Percentiles rank a stretch among this genome's conserved stretches.
These are phyloP conservation scores for Centropyge bicolor DNA, from an alignment of 2,797 vertebrate genomes.

Conservation along the genomic window DNA sequence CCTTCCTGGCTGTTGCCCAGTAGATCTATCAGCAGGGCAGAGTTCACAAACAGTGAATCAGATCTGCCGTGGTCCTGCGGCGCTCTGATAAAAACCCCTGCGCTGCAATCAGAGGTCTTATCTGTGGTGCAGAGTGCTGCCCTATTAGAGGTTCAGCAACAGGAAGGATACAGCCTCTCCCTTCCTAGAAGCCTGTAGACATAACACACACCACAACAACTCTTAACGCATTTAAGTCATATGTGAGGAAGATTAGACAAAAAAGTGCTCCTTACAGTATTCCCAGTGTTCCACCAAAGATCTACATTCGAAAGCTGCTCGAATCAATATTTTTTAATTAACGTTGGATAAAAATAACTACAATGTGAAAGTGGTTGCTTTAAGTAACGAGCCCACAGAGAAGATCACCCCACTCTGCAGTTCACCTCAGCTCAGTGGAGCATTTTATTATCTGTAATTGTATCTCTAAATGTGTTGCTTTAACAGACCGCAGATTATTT, in stretches of 20 bases:
- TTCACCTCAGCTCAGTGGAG: background rate
- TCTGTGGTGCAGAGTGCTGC: constrained; percentile 55
- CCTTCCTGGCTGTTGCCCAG: constrained; percentile 61
- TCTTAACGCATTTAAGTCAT: constrained; percentile 25
- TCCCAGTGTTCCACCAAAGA: background rate
- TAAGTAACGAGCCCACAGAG: background rate
- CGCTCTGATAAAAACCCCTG: constrained; percentile 58
- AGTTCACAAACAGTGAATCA: constrained; percentile 67
- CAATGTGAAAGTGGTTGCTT: background rate
- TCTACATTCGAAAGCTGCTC: background rate
- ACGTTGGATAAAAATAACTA: background rate
- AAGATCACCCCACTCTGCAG: background rate
- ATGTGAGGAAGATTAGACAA: constrained; percentile 10
- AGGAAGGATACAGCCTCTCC: constrained; percentile 82
- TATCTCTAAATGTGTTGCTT: background rate
- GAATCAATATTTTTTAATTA: background rate
- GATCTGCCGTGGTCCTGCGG: constrained; percentile 54
- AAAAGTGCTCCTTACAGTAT: background rate
- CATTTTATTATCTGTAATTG: background rate
- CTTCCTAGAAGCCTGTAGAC: constrained; percentile 72
- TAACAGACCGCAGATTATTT: background rate
- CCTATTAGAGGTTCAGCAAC: constrained; percentile 58
- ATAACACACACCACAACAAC: constrained; percentile 63
- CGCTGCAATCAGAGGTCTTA: constrained; percentile 64
- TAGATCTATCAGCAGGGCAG: constrained; percentile 68